Evolutionary conservation across 2,113 vertebrate genomes (phyloP), one percentile per base, ranked within the genome.

Genomic region (Gasterosteus nipponicus): DNA sequence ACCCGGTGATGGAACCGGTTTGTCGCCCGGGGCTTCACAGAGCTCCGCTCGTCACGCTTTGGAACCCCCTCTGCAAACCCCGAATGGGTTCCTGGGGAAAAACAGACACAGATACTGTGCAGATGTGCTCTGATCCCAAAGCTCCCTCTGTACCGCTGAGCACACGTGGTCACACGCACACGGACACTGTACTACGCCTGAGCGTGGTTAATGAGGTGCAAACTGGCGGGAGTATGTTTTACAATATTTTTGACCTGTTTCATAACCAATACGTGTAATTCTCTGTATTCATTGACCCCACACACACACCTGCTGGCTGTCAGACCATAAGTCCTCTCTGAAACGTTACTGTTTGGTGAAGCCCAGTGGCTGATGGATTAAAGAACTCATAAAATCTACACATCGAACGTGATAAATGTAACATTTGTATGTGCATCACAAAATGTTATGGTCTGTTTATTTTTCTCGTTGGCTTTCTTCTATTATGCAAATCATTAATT

Each of bases 271-370:
- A 41, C 63, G 47, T 60, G 65, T 80, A 33, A 68, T 85, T 89
- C 80, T 87, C 69, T 86, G 59, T 56, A 60, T 19, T 47, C 86
- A 69, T 1, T 89, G 89, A 86, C 88, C 78, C 53, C 29, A 33
- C 68, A 47, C 54, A 46, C 39, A 33, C 53, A 31, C 16, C 78
- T 57, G 41, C 59, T 69, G 77, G 81, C 42, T 73, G 38, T 61
- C n/a, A n/a, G n/a, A n/a, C n/a, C n/a, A n/a, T n/a, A n/a, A n/a
- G n/a, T n/a, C n/a, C 42, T 63, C 38, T 78, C 22, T 66, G 35
- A 69, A 56, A 22, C 33, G 16, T 56, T 54, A 46, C 10, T 61
- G 39, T 75, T 54, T 77, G 64, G 57, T 75, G 60, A 47, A 53
- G 22, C n/a, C 39, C 46, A 39, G 15, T 44, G 29, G 51, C 11